Percentiles rank a stretch among this genome's conserved stretches.
Evolutionary conservation across 2,888 invertebrate species (phyloP).

Genomic region (Ephialtes manifestator): DNA sequence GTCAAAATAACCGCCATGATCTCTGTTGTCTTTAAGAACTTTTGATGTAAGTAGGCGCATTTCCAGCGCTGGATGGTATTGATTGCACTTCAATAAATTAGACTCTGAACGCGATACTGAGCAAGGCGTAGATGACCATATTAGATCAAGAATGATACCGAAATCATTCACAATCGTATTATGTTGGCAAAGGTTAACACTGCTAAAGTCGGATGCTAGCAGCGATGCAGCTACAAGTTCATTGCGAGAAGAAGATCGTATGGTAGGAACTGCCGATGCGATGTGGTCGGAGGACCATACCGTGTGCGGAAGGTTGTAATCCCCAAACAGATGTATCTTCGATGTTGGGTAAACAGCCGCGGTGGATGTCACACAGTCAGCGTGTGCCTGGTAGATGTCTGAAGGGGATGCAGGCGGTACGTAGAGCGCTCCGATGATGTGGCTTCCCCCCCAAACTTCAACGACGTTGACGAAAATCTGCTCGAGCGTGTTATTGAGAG

Average conservation of each 20-base stretch:
- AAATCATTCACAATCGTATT: not conserved
- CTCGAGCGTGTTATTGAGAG: not conserved
- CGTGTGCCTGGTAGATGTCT: not conserved
- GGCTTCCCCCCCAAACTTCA: not conserved
- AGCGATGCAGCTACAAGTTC: not conserved
- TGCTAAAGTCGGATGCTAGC: not conserved
- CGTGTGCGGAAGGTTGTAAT: not conserved
- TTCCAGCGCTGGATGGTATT: not conserved
- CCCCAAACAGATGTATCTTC: not conserved
- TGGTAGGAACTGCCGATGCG: not conserved
- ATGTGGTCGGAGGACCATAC: not conserved
- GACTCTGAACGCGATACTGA: not conserved
- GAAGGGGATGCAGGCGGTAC: not conserved
- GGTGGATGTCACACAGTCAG: not conserved
- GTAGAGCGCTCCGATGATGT: conserved; percentile 1
- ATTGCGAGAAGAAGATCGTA: not conserved
- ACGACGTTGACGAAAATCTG: not conserved
- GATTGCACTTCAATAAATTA: not conserved
- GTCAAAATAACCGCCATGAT: not conserved
- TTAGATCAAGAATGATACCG: not conserved
- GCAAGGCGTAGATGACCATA: not conserved
- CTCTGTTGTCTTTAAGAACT: not conserved
- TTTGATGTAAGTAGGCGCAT: not conserved
- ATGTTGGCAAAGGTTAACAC: not conserved
- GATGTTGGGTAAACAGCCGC: not conserved